Evolutionary conservation across 2,113 vertebrate species (phyloP).

Genomic region (Leptobrachium ailaonicum): DNA sequence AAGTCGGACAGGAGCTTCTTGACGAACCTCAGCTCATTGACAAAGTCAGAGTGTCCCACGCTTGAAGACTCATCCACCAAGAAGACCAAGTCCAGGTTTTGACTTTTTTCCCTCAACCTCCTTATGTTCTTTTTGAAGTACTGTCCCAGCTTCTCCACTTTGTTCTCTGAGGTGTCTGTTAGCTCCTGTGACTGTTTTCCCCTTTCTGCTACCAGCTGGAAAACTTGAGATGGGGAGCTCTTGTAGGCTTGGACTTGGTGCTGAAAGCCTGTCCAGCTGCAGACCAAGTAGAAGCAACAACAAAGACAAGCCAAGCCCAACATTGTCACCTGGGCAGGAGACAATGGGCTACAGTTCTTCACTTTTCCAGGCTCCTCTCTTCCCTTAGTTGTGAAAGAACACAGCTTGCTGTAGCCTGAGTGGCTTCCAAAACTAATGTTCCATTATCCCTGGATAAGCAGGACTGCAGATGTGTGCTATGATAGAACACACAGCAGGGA

Average conservation of each 20-base stretch:
- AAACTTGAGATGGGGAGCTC: conserved; percentile 49
- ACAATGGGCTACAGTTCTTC: conserved; percentile 11
- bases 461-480: conserved; percentile 21
- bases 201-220: conserved; percentile 16
- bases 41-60: conserved; percentile 88
- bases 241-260: conserved; percentile 55
- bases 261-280: conserved; percentile 58
- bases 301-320: conserved; percentile 65
- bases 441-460: conserved; percentile 6
- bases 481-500: conserved; percentile 9
- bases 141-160: conserved; percentile 87
- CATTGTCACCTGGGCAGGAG: conserved; percentile 58
- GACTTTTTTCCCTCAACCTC: conserved; percentile 81
- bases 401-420: neutral
- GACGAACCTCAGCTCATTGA: conserved; percentile 89
- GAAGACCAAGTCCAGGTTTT: conserved; percentile 88
- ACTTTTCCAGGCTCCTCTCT: conserved; percentile 23
- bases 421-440: conserved; percentile 23
- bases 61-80: conserved; percentile 97
- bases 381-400: neutral
- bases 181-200: conserved; percentile 55
- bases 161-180: conserved; percentile 76
- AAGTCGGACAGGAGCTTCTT: conserved; percentile 96
- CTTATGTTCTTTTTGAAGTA: conserved; percentile 87
- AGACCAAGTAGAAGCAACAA: conserved; percentile 59